Evolutionary conservation across 2,797 vertebrate species (phyloP).

Genomic region (Sebastes nivosus): DNA sequence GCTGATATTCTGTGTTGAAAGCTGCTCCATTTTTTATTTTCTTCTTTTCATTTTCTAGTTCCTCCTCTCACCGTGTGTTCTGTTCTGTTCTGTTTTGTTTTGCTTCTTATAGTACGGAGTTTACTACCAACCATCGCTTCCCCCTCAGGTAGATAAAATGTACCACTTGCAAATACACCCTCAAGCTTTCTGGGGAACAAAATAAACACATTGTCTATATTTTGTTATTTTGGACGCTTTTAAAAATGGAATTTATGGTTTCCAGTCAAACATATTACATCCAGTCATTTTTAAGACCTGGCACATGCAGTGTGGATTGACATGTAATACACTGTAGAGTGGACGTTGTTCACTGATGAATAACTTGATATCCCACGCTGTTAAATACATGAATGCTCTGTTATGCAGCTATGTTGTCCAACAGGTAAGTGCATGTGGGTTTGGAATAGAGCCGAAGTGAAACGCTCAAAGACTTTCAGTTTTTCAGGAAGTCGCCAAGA

Average conservation of each 20-base stretch:
- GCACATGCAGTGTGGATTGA: not conserved
- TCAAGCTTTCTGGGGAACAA: conserved; percentile 7
- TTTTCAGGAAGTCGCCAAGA: conserved; percentile 14
- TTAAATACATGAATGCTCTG: not conserved
- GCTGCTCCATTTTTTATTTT: not conserved
- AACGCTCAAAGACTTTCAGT: not conserved
- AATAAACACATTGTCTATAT: not conserved
- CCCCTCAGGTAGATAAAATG: conserved; percentile 82
- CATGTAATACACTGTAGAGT: not conserved
- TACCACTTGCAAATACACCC: conserved; percentile 30
- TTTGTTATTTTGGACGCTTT: not conserved
- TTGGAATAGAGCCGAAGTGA: conserved; percentile 7
- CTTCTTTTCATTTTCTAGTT: conserved; percentile 35
- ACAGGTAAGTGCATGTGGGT: conserved; percentile 50
- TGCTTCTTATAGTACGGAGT: conserved; percentile 83
- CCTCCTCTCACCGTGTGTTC: conserved; percentile 71
- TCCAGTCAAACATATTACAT: not conserved
- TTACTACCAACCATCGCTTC: conserved; percentile 81
- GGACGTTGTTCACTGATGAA: not conserved
- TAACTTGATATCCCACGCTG: not conserved
- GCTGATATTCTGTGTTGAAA: not conserved
- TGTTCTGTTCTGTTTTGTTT: conserved; percentile 52
- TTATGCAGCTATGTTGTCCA: conserved; percentile 16
- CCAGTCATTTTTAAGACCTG: not conserved
- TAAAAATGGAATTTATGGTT: not conserved